Percentiles rank a stretch among this genome's conserved stretches.
These are phyloP conservation scores for Polietes domitor DNA, from an alignment of 2,888 invertebrate genomes.

Conservation along the genomic window DNA sequence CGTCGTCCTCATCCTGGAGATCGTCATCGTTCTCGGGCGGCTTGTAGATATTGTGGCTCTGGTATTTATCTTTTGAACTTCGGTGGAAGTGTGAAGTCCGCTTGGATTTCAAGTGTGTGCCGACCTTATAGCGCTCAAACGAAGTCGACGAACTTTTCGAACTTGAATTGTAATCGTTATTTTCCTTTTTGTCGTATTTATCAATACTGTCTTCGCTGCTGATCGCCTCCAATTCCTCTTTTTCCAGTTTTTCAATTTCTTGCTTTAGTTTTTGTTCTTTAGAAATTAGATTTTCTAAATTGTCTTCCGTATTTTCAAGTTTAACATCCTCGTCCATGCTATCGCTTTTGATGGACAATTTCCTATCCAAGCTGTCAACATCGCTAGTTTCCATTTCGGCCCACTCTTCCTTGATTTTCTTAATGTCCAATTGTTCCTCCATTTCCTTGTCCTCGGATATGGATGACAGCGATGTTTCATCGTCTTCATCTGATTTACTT, in stretches of 20 bases:
- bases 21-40: constrained; percentile 26
- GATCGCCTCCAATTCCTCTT: constrained; percentile 51
- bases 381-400: constrained; percentile 33
- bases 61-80: constrained; percentile 54
- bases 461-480: constrained; percentile 19
- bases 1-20: constrained; percentile 28
- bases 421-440: constrained; percentile 16
- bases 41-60: constrained; percentile 52
- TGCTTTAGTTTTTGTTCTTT: constrained; percentile 60
- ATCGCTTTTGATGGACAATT: constrained; percentile 29
- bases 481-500: constrained; percentile 34
- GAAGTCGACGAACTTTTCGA: constrained; percentile 29
- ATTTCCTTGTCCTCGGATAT: constrained; percentile 41
- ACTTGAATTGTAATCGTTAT: constrained; percentile 2
- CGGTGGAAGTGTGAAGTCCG: constrained; percentile 53
- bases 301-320: constrained; percentile 42
- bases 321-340: constrained; percentile 5
- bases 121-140: constrained; percentile 6
- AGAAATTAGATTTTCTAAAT: constrained; percentile 58
- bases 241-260: constrained; percentile 58
- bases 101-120: constrained; percentile 42
- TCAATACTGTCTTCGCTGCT: constrained; percentile 39
- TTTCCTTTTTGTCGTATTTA: constrained; percentile 21
- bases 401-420: constrained; percentile 53
- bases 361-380: constrained; percentile 4